Conservation (phyloP, 1,140 invertebrate genomes). For the Sarcophaga bullata region DNA sequence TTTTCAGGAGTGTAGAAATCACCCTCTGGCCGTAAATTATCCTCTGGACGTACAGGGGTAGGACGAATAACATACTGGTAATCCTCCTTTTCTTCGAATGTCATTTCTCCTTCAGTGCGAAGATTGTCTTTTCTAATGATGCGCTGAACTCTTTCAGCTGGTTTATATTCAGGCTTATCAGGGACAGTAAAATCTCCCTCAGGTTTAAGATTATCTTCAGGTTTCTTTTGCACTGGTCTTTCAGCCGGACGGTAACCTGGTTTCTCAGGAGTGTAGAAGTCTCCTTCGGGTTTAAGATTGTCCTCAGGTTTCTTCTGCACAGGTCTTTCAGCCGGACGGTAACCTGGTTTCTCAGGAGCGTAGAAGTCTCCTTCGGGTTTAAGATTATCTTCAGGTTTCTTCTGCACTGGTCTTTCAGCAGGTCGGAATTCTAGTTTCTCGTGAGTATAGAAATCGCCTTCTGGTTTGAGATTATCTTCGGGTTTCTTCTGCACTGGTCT, state of each 20-base stretch:
- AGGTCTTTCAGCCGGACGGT: constrained; percentile 65
- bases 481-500: constrained; percentile 65
- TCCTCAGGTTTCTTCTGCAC: constrained; percentile 67
- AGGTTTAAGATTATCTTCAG: constrained; percentile 73
- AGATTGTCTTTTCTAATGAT: constrained; percentile 68
- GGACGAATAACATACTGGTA: constrained; percentile 67
- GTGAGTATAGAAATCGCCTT: constrained; percentile 66
- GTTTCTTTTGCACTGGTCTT: constrained; percentile 67
- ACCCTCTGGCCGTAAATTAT: constrained; percentile 66
- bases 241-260: constrained; percentile 59
- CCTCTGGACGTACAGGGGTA: constrained; percentile 58
- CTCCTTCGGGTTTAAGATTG: constrained; percentile 70
- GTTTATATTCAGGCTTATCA: constrained; percentile 50
- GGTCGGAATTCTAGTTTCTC: constrained; percentile 51
- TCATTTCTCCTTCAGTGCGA: constrained; percentile 71
- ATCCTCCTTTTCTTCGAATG: constrained; percentile 67
- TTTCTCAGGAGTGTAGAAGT: constrained; percentile 70
- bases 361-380: constrained; percentile 66
- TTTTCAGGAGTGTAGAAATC: constrained; percentile 71
- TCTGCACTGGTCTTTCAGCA: constrained; percentile 66
- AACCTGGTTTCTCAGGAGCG: constrained; percentile 68
- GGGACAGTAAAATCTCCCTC: constrained; percentile 70
- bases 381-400: constrained; percentile 65
- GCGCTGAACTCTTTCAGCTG: constrained; percentile 67
- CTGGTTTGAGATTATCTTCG: constrained; percentile 68